phyloP scores from a whole-genome alignment of 1,140 invertebrate genomes.

The Aphidius ervi region DNA sequence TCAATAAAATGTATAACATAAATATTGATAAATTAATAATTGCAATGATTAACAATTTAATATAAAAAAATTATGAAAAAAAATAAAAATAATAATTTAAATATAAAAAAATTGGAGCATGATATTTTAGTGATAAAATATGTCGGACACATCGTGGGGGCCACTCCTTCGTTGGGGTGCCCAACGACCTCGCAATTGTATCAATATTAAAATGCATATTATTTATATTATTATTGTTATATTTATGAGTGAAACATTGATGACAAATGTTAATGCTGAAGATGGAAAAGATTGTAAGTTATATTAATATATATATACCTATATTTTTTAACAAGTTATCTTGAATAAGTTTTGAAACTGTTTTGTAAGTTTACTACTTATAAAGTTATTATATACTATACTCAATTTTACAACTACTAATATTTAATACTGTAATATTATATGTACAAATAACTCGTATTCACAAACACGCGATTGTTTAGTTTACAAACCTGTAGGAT shows the following conservation, averaged over 20 bases:
- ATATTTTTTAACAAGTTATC: background rate
- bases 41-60: too few relatives aligned
- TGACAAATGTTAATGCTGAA: background rate
- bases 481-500: too few relatives aligned
- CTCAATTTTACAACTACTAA: too few relatives aligned
- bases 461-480: too few relatives aligned
- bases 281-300: conserved; percentile 13
- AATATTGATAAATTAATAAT: too few relatives aligned
- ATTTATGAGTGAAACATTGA: background rate
- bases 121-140: background rate
- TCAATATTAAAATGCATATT: conserved; percentile 1
- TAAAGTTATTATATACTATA: too few relatives aligned
- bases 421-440: too few relatives aligned
- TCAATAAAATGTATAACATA: too few relatives aligned
- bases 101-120: background rate
- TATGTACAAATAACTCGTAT: too few relatives aligned
- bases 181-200: conserved; percentile 2
- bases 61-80: background rate
- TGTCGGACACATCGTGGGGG: conserved; percentile 12
- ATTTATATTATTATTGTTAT: background rate
- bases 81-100: background rate
- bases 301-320: background rate
- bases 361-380: background rate
- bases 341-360: background rate
- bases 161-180: background rate